Conservation (phyloP, 2,113 vertebrate genomes). For the Aegithalos caudatus region DNA sequence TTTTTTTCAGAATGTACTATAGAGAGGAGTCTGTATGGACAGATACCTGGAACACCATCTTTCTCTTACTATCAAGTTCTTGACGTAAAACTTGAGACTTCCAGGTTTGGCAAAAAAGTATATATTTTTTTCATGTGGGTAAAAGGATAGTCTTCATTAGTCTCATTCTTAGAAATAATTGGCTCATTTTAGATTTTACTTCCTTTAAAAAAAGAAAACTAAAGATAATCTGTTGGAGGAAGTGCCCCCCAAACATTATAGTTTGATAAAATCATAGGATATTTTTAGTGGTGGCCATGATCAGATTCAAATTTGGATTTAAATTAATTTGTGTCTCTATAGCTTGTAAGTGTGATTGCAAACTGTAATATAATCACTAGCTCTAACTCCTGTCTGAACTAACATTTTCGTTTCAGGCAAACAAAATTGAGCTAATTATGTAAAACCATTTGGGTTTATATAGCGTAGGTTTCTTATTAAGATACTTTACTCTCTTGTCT, state of each 20-base stretch:
- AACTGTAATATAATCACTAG: neutral
- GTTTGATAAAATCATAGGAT: neutral
- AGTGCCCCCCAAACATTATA: neutral
- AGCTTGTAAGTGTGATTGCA: neutral
- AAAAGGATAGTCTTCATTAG: neutral
- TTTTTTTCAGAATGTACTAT: neutral
- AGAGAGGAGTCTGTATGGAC: neutral
- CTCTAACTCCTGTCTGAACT: neutral
- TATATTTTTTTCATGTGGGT: neutral
- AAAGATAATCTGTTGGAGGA: neutral
- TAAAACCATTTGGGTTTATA: neutral
- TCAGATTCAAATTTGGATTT: neutral
- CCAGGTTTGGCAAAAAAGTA: neutral
- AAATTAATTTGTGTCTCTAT: neutral
- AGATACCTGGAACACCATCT: neutral
- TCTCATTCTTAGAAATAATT: neutral
- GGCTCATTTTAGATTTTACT: neutral
- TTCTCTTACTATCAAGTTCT: neutral
- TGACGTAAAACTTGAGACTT: neutral
- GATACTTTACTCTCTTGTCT: neutral
- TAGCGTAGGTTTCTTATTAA: neutral
- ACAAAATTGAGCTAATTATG: conserved; percentile 19
- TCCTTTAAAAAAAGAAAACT: neutral
- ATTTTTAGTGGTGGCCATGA: neutral
- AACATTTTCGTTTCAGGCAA: conserved; percentile 6